phyloP scores from a whole-genome alignment of 2,113 vertebrate species.

The Xyliphius kryptos region DNA sequence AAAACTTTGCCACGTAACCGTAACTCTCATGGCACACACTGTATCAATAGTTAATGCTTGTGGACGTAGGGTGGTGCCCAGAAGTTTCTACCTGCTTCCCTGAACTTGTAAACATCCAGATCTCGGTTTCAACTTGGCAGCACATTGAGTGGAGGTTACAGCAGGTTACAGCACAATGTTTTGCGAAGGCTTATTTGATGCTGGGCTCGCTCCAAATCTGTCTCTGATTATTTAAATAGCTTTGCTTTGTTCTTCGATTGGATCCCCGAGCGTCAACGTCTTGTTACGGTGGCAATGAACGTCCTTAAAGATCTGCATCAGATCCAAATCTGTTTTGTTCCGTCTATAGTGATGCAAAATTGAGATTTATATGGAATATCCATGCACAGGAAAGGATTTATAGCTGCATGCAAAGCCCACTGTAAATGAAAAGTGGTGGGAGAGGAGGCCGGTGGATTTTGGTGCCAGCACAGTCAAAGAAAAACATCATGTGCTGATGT shows the following conservation, averaged over 20 bases:
- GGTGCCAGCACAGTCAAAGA: slow-evolving; percentile 60
- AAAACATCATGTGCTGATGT: slow-evolving; percentile 75
- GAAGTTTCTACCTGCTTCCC: slow-evolving; percentile 60
- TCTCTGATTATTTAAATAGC: not conserved
- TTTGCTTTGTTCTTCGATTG: not conserved
- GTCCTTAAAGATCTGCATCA: not conserved
- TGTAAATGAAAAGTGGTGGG: slow-evolving; percentile 32
- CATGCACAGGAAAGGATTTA: slow-evolving; percentile 55
- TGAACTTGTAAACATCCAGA: slow-evolving; percentile 52
- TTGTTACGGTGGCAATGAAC: not conserved
- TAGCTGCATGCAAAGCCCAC: slow-evolving; percentile 42
- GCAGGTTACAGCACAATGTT: slow-evolving; percentile 45
- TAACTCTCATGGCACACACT: slow-evolving; percentile 70
- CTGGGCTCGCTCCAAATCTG: not conserved
- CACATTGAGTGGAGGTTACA: slow-evolving; percentile 47
- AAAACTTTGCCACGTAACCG: slow-evolving; percentile 65
- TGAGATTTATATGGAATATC: slow-evolving; percentile 19
- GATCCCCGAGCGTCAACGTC: not conserved
- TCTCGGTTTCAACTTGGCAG: slow-evolving; percentile 58
- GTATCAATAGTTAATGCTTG: slow-evolving; percentile 70
- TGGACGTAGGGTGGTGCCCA: slow-evolving; percentile 65
- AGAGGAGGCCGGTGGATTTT: slow-evolving; percentile 57
- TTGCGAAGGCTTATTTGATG: not conserved
- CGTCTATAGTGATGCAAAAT: not conserved
- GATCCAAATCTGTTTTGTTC: not conserved